A percentile compares a stretch with the other conserved stretches of the same genome.
These are phyloP conservation scores for Spisula subtruncata DNA, from an alignment of 2,888 invertebrate genomes.

Conservation along the genomic window DNA sequence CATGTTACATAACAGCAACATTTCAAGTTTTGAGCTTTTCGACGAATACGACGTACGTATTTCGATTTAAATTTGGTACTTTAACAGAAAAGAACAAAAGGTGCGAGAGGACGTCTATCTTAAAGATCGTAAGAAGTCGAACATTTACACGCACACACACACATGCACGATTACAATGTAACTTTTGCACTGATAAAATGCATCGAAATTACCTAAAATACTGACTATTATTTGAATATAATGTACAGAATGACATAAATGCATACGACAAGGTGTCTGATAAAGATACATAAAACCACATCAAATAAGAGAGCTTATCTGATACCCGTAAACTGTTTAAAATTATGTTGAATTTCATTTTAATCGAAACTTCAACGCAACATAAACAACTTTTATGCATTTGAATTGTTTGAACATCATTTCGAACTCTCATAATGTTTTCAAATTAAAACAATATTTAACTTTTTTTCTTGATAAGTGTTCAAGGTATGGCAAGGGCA, in stretches of 20 bases:
- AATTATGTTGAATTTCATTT: not conserved
- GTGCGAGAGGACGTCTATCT: too few species aligned
- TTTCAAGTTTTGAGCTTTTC: too few species aligned
- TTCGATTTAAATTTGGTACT: too few species aligned
- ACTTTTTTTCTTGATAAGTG: not conserved
- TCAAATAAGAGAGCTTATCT: not conserved
- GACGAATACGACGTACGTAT: too few species aligned
- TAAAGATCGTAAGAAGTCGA: too few species aligned
- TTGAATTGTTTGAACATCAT: not conserved
- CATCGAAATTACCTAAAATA: too few species aligned
- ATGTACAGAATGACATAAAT: slow-evolving; percentile 5
- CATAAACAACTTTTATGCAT: not conserved
- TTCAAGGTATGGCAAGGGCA: not conserved
- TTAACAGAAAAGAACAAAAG: too few species aligned
- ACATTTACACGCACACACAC: too few species aligned
- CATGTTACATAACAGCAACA: too few species aligned
- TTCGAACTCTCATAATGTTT: not conserved
- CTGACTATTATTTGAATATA: not conserved
- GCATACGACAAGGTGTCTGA: not conserved
- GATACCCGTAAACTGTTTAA: not conserved
- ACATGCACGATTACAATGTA: too few species aligned
- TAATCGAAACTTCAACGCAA: not conserved
- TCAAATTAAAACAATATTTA: not conserved
- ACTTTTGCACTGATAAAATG: too few species aligned
- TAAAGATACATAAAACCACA: not conserved